phyloP scores from a whole-genome alignment of 2,888 invertebrate genomes.

The Notocelia uddmanniana region DNA sequence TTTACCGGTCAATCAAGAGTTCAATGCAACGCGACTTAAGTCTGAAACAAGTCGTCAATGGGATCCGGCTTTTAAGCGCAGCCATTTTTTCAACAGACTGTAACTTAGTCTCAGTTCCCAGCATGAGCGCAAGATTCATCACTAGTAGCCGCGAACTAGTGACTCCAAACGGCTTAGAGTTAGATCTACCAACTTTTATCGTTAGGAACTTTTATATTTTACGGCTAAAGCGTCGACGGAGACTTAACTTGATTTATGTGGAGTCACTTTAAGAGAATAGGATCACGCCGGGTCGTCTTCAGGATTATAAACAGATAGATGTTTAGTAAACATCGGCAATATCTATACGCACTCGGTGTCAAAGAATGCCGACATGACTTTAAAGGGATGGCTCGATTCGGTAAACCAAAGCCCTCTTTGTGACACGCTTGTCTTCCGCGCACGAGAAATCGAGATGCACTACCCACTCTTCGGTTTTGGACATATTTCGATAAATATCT shows the following conservation, averaged over 20 bases:
- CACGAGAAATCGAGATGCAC: too few species aligned
- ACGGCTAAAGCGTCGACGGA: slow-evolving; percentile 65
- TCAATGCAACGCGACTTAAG: too few species aligned
- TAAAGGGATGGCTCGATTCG: too few species aligned
- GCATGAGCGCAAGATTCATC: slow-evolving; percentile 44
- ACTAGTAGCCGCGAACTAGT: slow-evolving; percentile 43
- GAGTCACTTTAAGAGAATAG: background rate
- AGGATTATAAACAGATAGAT: slow-evolving; percentile 27
- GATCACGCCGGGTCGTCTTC: slow-evolving; percentile 11
- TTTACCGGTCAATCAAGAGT: too few species aligned
- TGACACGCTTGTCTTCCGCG: too few species aligned
- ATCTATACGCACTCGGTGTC: too few species aligned
- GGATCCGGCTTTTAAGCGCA: background rate
- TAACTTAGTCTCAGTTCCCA: slow-evolving; percentile 17
- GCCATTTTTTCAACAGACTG: background rate
- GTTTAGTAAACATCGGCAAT: too few species aligned
- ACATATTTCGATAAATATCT: too few species aligned
- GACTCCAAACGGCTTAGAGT: slow-evolving; percentile 47
- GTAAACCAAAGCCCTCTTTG: too few species aligned
- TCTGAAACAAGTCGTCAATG: too few species aligned
- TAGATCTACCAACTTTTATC: slow-evolving; percentile 66
- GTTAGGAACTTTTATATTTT: slow-evolving; percentile 76
- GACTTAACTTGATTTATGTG: slow-evolving; percentile 57
- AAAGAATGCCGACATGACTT: too few species aligned
- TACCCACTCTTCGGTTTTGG: too few species aligned